Percentiles rank a stretch among this genome's conserved stretches.
phyloP scores from a whole-genome alignment of 2,888 invertebrate genomes.

The Coenonympha glycerion region DNA sequence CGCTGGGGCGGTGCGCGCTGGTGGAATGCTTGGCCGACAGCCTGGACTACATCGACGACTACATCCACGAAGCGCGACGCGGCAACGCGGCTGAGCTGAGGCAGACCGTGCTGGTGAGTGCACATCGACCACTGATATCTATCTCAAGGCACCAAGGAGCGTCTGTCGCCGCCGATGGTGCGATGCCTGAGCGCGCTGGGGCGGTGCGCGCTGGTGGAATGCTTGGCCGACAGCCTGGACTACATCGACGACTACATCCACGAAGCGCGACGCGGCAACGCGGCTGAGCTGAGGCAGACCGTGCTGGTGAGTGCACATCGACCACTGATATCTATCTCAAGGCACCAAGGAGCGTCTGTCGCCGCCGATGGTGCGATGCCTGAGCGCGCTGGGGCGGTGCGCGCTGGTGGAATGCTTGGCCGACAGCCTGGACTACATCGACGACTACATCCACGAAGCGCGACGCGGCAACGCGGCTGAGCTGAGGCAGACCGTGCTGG shows the following conservation, averaged over 20 bases:
- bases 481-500: conserved; percentile 53
- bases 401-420: conserved; percentile 59
- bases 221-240: conserved; percentile 54
- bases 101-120: conserved; percentile 52
- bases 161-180: background rate
- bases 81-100: conserved; percentile 40
- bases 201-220: conserved; percentile 50
- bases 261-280: conserved; percentile 32
- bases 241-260: conserved; percentile 50
- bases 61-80: conserved; percentile 38
- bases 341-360: conserved; percentile 40
- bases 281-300: conserved; percentile 47
- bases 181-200: background rate
- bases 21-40: conserved; percentile 57
- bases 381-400: conserved; percentile 16
- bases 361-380: background rate
- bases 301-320: conserved; percentile 42
- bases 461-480: conserved; percentile 34
- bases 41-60: conserved; percentile 51
- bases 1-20: conserved; percentile 58
- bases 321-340: conserved; percentile 60
- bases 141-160: conserved; percentile 54
- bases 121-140: conserved; percentile 43
- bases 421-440: conserved; percentile 54
- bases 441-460: conserved; percentile 42